Base-by-base conservation (phyloP, 2,888 invertebrate genomes). In the Gerris lacustris region DNA sequence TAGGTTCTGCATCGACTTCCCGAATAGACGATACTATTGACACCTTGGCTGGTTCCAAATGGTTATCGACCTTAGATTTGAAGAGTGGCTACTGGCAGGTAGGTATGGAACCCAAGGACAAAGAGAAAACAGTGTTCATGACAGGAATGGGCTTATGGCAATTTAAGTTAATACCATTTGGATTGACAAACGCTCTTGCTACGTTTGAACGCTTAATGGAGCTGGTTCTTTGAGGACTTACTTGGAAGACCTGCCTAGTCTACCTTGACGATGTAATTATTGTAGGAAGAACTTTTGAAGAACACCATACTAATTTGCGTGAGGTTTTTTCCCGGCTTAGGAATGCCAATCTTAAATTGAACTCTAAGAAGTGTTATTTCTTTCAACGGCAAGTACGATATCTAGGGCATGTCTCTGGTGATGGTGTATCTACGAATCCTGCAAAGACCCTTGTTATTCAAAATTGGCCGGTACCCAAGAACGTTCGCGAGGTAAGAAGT, bases 301-400 rank as follows among this genome's bases (percentile, higher is more conserved):
- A 45, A 18, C n/a, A n/a, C 9, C 15, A 75, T 0, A 17, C 69
- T 5, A 73, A 76, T 66, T 43, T 75, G 0, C 2, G 68, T 17
- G 7, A 71, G 44, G 73, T 78, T 6, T 75, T 77, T 11, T 6
- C 63, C 2, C 66, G 75, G 43, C 69, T 77, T 11, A 6, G 68
- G n/a, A 15, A 72, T 17, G 75, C 75, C 0, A 73, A 72, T 11
- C 69, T 77, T 2, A 73, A 76, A 9, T 70, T 76, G 4, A 77
- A 72, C 69, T 69, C 71, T 0, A 71, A 75, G 45, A 70, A 70
- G 5, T 70, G 70, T 66, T 74, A 17, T 70, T 72, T 63, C 11
- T 47, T 11, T 55, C 55, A 55, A 15, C 55, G 70, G 6, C 67
- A 74, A 66, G 72, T 75, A 6, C 9, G 45, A 5, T 76, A 72